phyloP scores from a whole-genome alignment of 2,888 invertebrate species.

The Mantis religiosa region DNA sequence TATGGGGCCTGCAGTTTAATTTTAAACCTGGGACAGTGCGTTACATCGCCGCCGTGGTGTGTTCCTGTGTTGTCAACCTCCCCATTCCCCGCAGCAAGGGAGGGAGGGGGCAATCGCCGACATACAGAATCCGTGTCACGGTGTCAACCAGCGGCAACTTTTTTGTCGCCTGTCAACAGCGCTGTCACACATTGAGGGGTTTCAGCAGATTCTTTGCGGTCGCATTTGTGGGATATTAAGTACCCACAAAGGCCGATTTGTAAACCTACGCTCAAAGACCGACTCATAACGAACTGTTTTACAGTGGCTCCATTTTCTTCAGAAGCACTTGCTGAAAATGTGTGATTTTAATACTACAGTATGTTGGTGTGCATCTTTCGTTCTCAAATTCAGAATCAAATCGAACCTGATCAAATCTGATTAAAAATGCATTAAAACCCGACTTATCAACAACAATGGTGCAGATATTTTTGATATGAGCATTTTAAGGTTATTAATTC shows the following conservation, averaged over 20 bases:
- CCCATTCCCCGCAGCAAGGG: neutral
- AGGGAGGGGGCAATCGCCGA: neutral
- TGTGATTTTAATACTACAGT: too few relatives aligned
- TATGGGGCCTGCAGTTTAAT: slow-evolving; percentile 17
- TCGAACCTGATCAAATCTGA: too few relatives aligned
- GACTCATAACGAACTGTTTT: neutral
- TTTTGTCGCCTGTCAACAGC: neutral
- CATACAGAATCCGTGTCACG: neutral
- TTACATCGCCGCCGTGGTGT: neutral
- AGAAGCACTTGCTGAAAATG: too few relatives aligned
- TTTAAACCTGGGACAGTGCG: slow-evolving; percentile 8
- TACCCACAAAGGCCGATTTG: neutral
- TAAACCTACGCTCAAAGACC: neutral
- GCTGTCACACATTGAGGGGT: neutral
- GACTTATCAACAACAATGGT: too few relatives aligned
- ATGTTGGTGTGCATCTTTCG: too few relatives aligned
- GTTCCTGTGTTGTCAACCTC: neutral
- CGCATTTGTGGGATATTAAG: neutral
- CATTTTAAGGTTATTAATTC: too few relatives aligned
- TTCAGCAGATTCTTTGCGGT: neutral
- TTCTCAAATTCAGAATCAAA: too few relatives aligned
- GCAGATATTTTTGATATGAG: too few relatives aligned
- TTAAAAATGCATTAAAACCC: too few relatives aligned
- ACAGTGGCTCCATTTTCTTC: too few relatives aligned
- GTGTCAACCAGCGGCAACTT: neutral